Base-by-base conservation (phyloP, 2,113 vertebrate species). In the Tyto alba region DNA sequence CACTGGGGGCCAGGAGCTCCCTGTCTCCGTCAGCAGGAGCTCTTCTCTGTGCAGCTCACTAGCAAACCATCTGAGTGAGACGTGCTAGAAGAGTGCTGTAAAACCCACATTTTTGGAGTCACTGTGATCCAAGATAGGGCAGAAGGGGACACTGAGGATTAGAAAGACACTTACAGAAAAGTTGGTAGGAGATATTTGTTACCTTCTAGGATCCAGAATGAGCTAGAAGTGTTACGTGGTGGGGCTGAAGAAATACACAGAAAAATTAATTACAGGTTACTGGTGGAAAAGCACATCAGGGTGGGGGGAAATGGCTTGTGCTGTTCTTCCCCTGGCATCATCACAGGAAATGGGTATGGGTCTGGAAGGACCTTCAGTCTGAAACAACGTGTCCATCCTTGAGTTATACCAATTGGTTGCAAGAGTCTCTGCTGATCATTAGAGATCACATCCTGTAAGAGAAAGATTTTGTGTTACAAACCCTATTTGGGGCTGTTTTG, bases 281-380 rank as follows among this genome's bases (percentile, higher is more conserved):
- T n/a, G 21, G 27, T 81, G 18, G 47, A 52, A 67, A 67, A 57
- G 7, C 14, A 26, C 36, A 13, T 52, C 2, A 10, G 36, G 32
- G 13, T 55, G 45, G 13, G 32, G 32, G 38, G 17, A 45, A 50
- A 48, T 8, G 19, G 30, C 5, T 71, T 59, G 45, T 55, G 56
- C n/a, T 88, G 43, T 47, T 71, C 26, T 50, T 87, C 34, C 10
- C 11, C 30, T 43, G 32, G n/a, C n/a, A 62, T 18, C 45, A 32
- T 15, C 0, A 0, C 22, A 50, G 50, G 27, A 88, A n/a, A 8
- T 21, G 29, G n/a, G 23, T 14, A 69, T 1, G 2, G 30, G 20
- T 29, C 18, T 71, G 47, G 25, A 59, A 79, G 34, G 32, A 72
- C 38, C 45, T 41, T 67, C 0, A 0, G 19, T 36, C 19, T 48